These are phyloP conservation scores for Hololepta plana DNA, from an alignment of 2,888 invertebrate genomes.

Conservation along the genomic window DNA sequence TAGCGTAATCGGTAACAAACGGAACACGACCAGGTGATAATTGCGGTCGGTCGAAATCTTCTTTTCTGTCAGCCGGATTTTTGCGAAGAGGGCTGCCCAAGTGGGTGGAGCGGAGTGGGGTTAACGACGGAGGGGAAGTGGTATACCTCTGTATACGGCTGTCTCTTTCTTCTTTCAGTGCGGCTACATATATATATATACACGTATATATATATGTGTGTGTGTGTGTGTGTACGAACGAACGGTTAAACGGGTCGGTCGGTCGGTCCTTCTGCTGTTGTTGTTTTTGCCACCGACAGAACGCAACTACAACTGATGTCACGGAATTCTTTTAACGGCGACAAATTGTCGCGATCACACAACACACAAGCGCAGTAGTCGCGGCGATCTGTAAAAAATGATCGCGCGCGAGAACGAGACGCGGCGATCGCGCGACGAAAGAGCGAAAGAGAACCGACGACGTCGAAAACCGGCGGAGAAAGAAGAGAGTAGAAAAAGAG, in stretches of 20 bases:
- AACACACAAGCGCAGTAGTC: constrained; percentile 28
- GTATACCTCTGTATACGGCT: no score
- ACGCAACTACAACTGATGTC: constrained; percentile 31
- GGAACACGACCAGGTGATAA: constrained; percentile 27
- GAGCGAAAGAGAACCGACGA: no score
- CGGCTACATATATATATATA: no score
- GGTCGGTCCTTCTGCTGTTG: constrained; percentile 16
- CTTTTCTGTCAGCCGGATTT: constrained; percentile 32
- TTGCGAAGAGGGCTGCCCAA: constrained; percentile 34
- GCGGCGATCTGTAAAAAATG: constrained; percentile 23
- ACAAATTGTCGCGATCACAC: constrained; percentile 31
- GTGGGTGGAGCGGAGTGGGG: constrained; percentile 41
- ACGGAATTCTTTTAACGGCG: constrained; percentile 31
- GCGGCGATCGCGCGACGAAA: constrained; percentile 15
- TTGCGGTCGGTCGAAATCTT: constrained; percentile 33
- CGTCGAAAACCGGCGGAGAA: no score
- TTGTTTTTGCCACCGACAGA: constrained; percentile 29
- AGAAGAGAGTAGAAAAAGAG: no score
- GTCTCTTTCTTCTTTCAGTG: no score
- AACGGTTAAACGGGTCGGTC: no score
- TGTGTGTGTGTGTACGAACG: no score
- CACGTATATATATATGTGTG: no score
- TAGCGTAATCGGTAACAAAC: constrained; percentile 14
- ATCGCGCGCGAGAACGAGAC: constrained; percentile 17
- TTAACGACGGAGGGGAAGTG: constrained; percentile 19